A percentile compares a stretch with the other conserved stretches of the same genome.
phyloP scores from a whole-genome alignment of 1,140 invertebrate genomes.

The Theocolax elegans region DNA sequence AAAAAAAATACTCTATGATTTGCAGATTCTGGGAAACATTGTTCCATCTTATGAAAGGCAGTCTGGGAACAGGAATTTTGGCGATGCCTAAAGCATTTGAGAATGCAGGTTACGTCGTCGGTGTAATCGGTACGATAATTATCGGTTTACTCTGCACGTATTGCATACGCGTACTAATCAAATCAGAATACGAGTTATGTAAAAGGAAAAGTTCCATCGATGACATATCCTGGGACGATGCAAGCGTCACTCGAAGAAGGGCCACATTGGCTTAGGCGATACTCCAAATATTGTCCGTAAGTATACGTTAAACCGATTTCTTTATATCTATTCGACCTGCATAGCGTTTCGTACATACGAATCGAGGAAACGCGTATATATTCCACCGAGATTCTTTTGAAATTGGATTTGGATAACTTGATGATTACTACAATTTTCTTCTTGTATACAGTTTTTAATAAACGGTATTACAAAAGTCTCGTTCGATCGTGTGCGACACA shows the following conservation, averaged over 20 bases:
- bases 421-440: too few species aligned
- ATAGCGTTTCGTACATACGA: too few species aligned
- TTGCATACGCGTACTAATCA: slow-evolving; percentile 81
- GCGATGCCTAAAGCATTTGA: slow-evolving; percentile 87
- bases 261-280: slow-evolving; percentile 70
- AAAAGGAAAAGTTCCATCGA: slow-evolving; percentile 74
- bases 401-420: too few species aligned
- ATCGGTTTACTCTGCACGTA: slow-evolving; percentile 83
- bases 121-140: slow-evolving; percentile 74
- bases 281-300: slow-evolving; percentile 73
- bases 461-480: too few species aligned
- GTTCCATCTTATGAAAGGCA: slow-evolving; percentile 84
- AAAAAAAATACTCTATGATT: slow-evolving; percentile 5
- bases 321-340: too few species aligned
- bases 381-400: too few species aligned
- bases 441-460: too few species aligned
- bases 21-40: slow-evolving; percentile 72
- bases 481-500: too few species aligned
- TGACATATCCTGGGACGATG: slow-evolving; percentile 78
- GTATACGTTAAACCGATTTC: slow-evolving; percentile 50
- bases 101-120: slow-evolving; percentile 79
- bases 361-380: too few species aligned
- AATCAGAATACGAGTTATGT: slow-evolving; percentile 77
- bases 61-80: slow-evolving; percentile 88
- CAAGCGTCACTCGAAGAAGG: slow-evolving; percentile 78